These are phyloP conservation scores for Drosophila pseudotakahashii DNA, from an alignment of 2,888 invertebrate species.

Conservation along the genomic window DNA sequence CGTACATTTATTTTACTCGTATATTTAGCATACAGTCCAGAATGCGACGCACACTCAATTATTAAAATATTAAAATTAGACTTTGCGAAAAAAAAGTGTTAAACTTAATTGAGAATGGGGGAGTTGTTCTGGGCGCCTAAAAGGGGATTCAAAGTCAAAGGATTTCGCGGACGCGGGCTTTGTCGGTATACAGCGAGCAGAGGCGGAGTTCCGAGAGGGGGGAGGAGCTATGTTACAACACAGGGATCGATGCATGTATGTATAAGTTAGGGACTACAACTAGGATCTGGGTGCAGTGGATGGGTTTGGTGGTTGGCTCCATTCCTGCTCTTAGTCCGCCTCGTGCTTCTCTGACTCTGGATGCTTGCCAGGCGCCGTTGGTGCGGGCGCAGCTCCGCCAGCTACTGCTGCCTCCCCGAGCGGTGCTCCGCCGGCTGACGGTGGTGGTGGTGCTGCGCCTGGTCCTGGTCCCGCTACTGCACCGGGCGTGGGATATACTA, in stretches of 20 bases:
- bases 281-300: slow-evolving; percentile 3
- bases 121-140: neutral
- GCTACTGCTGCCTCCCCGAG: slow-evolving; percentile 32
- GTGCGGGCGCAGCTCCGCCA: slow-evolving; percentile 42
- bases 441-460: slow-evolving; percentile 32
- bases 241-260: slow-evolving; percentile 14
- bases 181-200: neutral
- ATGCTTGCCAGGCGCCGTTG: slow-evolving; percentile 53
- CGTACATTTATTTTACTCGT: slow-evolving; percentile 37
- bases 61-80: slow-evolving; percentile 32
- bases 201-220: neutral
- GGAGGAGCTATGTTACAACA: slow-evolving; percentile 37
- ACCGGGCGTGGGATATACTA: neutral
- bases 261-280: slow-evolving; percentile 28
- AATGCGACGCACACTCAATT: slow-evolving; percentile 20
- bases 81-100: slow-evolving; percentile 22
- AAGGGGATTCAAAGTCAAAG: neutral
- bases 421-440: slow-evolving; percentile 34
- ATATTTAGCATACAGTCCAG: slow-evolving; percentile 16
- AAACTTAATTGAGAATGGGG: slow-evolving; percentile 18
- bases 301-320: too few relatives aligned
- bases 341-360: slow-evolving; percentile 82
- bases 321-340: slow-evolving; percentile 64
- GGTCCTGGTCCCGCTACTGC: slow-evolving; percentile 57
- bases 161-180: neutral